phyloP scores from a whole-genome alignment of 2,797 vertebrate species.

The Platalea minor region DNA sequence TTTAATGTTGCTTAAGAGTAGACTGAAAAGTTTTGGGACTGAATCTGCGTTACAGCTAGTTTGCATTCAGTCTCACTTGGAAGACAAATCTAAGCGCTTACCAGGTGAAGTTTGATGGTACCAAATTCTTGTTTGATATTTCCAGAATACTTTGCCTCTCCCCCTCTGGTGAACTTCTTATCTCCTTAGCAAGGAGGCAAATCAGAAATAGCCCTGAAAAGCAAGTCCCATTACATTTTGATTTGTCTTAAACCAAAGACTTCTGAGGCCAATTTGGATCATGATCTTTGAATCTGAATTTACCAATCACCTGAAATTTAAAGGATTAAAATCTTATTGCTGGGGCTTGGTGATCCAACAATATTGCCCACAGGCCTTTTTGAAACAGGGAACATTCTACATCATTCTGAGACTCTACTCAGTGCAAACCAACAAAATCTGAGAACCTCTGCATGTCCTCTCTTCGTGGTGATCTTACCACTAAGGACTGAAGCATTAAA shows the following conservation, averaged over 20 bases:
- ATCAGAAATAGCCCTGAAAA: background rate
- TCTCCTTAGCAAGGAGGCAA: background rate
- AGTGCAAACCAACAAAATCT: background rate
- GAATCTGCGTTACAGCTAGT: background rate
- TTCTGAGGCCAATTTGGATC: background rate
- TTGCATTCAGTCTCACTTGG: background rate
- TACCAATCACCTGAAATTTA: background rate
- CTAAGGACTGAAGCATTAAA: background rate
- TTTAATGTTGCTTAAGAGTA: background rate
- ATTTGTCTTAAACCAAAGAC: background rate
- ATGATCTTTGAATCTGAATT: background rate
- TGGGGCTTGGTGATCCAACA: background rate
- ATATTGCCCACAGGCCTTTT: background rate
- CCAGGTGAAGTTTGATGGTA: background rate
- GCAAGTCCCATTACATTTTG: background rate
- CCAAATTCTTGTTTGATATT: background rate
- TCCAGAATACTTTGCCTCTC: background rate
- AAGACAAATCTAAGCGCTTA: background rate
- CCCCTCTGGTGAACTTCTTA: background rate
- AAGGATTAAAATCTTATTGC: background rate
- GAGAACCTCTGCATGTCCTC: background rate
- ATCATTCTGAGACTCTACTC: background rate
- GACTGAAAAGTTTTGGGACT: background rate
- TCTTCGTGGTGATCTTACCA: background rate
- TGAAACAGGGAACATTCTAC: background rate